Base-by-base conservation (phyloP, 1,140 invertebrate species). In the Phocides pigmalion region DNA sequence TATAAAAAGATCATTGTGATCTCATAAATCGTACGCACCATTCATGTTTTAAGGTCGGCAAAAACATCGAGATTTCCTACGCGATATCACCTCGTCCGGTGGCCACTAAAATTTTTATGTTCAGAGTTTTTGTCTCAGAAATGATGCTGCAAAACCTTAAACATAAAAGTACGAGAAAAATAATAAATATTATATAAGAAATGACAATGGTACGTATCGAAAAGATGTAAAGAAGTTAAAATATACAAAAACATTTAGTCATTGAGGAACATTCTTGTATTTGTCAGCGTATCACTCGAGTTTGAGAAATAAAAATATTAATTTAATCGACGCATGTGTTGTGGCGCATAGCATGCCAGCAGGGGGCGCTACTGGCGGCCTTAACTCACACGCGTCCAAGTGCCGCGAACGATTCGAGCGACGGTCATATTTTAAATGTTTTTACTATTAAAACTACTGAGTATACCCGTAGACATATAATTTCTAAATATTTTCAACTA, bases 11-110 rank as follows among this genome's bases (percentile, higher is more conserved):
- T 80, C 78, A 80, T 74, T 87, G 81, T 82, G 82, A 84, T 84
- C 81, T 81, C 86, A 90, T 90, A 90, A 89, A 90, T 90, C 84
- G 82, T 88, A 82, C 72, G 74, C 75, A 84, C 88, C 88, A 89
- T 89, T 89, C 86, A 89, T 87, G 88, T 84, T 84, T 75, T 81
- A 79, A 74, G 66, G 71, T 68, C 66, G 67, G 75, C 74, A 82
- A 88, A 89, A 88, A 88, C 86, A 76, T 75, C 16, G 65, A 82
- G 85, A 90, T 90, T 88, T 90, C 87, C 85, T 90, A 84, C 72
- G 64, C 65, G 87, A 90, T 90, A 88, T 53, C 70, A 50, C 66
- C 75, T 79, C 83, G 87, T 90, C 87, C 87, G 83, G 87, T 86
- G 84, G 77, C 79, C 79, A 72, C 71, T 63, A 69, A 65, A 53